Evolutionary conservation across 1,140 invertebrate species (phyloP), one percentile per base, ranked within the genome.

Genomic region (Drosophila pruinosa): DNA sequence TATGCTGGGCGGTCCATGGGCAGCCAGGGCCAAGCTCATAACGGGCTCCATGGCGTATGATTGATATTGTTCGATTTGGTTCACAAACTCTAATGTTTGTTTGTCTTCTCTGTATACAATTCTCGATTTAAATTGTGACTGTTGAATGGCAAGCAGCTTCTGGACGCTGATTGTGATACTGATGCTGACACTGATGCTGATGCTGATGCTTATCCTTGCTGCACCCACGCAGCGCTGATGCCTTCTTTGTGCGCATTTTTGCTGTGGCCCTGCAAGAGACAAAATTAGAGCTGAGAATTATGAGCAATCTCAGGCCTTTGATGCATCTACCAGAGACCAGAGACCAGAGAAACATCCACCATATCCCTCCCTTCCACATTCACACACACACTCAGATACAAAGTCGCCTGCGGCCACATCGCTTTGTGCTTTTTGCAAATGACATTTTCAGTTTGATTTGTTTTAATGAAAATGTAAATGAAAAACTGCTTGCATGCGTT

Each of bases 391-490:
- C 12, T 50, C 24, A 50, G 19, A 24, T 8, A 15, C 15, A 39
- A 12, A 59, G 68, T 52, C 68, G 80, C 81, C 80, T 65, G 72
- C 76, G 81, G 80, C 67, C 54, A 61, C 82, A 61, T 57, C 54
- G 81, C 77, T 78, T 76, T 82, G 77, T 76, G 56, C 78, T 77
- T 76, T 68, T 81, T 75, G 70, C 80, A 88, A 81, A 88, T 88
- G 82, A 78, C 81, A 88, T 86, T 86, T 86, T 88, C 82, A 78
- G 82, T 88, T 74, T 85, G 81, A 85, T 85, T 85, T 85, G 81
- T 85, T 85, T 81, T 85, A 85, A 85, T 85, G 81, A 85, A 86
- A 83, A 83, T 88, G 81, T 67, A 76, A 80, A 80, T 78, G 75
- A 65, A 85, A 79, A 80, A 74, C 76, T 69, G 81, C 76, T 79